These are phyloP conservation scores for Pangasius larnaudii DNA, from an alignment of 2,797 vertebrate species.

Conservation along the genomic window DNA sequence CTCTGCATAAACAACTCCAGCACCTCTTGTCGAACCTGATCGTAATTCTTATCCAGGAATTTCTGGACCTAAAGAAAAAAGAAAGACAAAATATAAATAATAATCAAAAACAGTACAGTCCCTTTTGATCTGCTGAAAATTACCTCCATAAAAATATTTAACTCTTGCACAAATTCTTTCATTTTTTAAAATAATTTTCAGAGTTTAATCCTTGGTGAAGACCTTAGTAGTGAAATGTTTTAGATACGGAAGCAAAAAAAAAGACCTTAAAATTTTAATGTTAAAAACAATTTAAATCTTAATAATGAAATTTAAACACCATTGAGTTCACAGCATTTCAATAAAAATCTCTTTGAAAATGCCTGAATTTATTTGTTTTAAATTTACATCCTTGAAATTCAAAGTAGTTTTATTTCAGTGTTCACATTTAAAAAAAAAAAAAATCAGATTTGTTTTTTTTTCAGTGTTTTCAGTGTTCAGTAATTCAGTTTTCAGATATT, in stretches of 20 bases:
- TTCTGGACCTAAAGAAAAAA: conserved; percentile 85
- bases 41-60: conserved; percentile 96
- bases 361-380: background rate
- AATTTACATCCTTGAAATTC: background rate
- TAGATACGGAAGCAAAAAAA: background rate
- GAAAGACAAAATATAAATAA: background rate
- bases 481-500: no score
- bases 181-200: background rate
- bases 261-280: background rate
- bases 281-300: background rate
- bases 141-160: no score
- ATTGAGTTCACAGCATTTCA: background rate
- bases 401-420: background rate
- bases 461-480: no score
- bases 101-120: background rate
- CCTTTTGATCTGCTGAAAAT: background rate
- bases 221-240: background rate
- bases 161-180: no score
- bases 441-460: no score
- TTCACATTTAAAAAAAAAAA: no score
- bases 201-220: background rate
- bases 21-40: conserved; percentile 94
- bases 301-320: background rate
- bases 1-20: conserved; percentile 91
- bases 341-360: background rate